Conservation (phyloP, 2,113 vertebrate species). For the Pseudois nayaur region DNA sequence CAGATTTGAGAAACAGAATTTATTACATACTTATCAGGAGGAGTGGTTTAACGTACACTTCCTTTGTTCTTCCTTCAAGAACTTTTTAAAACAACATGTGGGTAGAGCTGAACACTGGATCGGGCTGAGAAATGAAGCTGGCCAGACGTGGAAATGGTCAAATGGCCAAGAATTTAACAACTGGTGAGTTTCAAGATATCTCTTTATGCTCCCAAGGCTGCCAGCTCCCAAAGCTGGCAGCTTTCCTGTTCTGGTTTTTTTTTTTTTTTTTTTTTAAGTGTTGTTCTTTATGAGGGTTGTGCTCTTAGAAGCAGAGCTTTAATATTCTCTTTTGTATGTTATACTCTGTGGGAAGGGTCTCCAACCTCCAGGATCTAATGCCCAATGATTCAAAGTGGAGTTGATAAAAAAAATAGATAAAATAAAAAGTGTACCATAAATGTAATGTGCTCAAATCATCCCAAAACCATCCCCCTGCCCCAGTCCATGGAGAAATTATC, state of each 20-base stretch:
- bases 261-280: not conserved
- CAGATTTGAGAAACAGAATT: not conserved
- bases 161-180: constrained; percentile 23
- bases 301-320: not conserved
- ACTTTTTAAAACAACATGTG: constrained; percentile 49
- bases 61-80: constrained; percentile 43
- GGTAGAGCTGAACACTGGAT: constrained; percentile 54
- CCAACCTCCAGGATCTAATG: not conserved
- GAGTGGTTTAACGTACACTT: not conserved
- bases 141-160: constrained; percentile 42
- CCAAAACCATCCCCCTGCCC: not conserved
- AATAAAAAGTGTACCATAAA: not conserved
- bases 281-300: not conserved
- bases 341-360: not conserved
- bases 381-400: not conserved
- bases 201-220: not conserved
- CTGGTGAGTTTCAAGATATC: constrained; percentile 33
- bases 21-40: not conserved
- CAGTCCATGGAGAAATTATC: not conserved
- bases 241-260: not conserved
- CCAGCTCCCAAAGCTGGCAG: not conserved
- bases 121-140: constrained; percentile 27
- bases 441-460: not conserved
- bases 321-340: not conserved
- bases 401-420: not conserved